These are phyloP conservation scores for Ceyx erithaca DNA, from an alignment of 2,797 vertebrate species.

Conservation along the genomic window DNA sequence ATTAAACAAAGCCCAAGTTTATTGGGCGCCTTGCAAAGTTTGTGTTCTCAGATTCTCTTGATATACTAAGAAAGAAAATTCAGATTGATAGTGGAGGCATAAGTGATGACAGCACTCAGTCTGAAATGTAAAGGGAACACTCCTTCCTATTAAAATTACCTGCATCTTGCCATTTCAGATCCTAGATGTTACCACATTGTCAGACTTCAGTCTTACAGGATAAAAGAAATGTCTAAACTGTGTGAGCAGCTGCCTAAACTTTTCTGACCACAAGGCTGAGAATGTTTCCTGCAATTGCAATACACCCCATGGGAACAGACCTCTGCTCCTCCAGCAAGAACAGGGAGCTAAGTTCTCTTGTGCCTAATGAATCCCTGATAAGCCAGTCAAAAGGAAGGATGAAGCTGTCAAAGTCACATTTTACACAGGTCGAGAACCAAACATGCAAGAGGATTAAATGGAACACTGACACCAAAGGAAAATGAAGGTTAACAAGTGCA, in stretches of 20 bases:
- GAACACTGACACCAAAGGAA: not conserved
- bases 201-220: not conserved
- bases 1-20: conserved; percentile 1
- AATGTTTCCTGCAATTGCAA: not conserved
- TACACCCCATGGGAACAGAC: fast-evolving
- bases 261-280: not conserved
- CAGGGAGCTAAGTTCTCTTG: not conserved
- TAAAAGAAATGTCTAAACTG: not conserved
- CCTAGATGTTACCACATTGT: not conserved
- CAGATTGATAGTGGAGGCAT: not conserved
- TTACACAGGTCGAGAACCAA: not conserved
- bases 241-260: not conserved
- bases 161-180: not conserved
- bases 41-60: not conserved
- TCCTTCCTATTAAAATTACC: not conserved
- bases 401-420: not conserved
- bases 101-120: not conserved
- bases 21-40: not conserved
- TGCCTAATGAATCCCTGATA: not conserved
- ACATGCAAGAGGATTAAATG: not conserved
- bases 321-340: not conserved
- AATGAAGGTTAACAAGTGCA: not conserved
- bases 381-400: not conserved
- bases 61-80: not conserved
- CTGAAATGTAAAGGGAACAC: not conserved